Conservation (phyloP, 1,140 invertebrate genomes). For the Drosophila orosa region DNA sequence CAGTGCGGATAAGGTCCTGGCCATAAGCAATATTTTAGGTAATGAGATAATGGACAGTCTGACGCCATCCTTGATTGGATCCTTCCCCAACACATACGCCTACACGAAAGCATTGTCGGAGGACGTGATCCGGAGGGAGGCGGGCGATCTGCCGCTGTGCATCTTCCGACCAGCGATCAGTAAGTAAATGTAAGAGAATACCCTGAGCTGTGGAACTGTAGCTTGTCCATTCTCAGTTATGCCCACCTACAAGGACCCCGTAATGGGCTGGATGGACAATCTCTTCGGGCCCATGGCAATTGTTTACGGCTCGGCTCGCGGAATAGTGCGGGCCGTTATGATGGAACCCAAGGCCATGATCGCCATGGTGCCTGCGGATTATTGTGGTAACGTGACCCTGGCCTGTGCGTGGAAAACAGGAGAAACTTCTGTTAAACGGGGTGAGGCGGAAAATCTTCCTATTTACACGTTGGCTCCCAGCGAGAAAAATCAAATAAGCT, state of each 20-base stretch:
- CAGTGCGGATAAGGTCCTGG: conserved; percentile 88
- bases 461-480: conserved; percentile 90
- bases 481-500: conserved; percentile 87
- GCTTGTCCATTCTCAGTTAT: conserved; percentile 89
- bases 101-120: conserved; percentile 93
- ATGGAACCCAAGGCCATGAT: conserved; percentile 84
- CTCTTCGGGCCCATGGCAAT: conserved; percentile 94
- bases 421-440: neutral
- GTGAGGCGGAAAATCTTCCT: conserved; percentile 60
- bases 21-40: conserved; percentile 84
- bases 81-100: conserved; percentile 93
- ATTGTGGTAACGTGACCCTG: conserved; percentile 90
- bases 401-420: conserved; percentile 89
- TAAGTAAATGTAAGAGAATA: conserved; percentile 84
- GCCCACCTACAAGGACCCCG: conserved; percentile 90
- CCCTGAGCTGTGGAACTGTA: too few species aligned
- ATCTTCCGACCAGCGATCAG: conserved; percentile 90
- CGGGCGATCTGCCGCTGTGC: conserved; percentile 88
- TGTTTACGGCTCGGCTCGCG: conserved; percentile 88
- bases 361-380: conserved; percentile 91
- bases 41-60: conserved; percentile 87
- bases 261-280: conserved; percentile 94
- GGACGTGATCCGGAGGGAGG: conserved; percentile 87
- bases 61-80: conserved; percentile 87
- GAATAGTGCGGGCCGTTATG: conserved; percentile 88